A percentile compares a stretch with the other conserved stretches of the same genome.
Evolutionary conservation across 2,888 invertebrate species (phyloP).

Genomic region (Caenorhabditis sp.): DNA sequence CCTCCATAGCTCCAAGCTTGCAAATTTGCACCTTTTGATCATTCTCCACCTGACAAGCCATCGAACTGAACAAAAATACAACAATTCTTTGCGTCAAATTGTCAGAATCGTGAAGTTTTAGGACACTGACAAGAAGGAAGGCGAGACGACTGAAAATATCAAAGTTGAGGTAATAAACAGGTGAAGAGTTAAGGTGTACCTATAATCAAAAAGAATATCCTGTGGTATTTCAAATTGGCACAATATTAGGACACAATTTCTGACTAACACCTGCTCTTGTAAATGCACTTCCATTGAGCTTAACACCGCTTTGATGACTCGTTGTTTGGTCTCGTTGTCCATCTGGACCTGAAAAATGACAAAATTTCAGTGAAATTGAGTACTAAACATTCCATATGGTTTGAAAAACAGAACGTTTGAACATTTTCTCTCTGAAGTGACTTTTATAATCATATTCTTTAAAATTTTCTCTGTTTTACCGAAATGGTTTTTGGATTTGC

Average conservation of each 20-base stretch:
- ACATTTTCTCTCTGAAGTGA: too few relatives aligned
- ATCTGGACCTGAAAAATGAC: slow-evolving; percentile 56
- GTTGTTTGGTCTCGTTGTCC: slow-evolving; percentile 64
- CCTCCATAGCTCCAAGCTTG: slow-evolving; percentile 81
- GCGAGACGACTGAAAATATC: slow-evolving; percentile 57
- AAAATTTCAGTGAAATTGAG: too few relatives aligned
- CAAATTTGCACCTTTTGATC: slow-evolving; percentile 89
- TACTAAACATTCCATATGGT: too few relatives aligned
- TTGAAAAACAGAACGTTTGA: too few relatives aligned
- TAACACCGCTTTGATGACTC: slow-evolving; percentile 62
- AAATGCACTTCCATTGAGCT: slow-evolving; percentile 67
- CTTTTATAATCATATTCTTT: too few relatives aligned
- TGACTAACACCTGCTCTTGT: slow-evolving; percentile 79
- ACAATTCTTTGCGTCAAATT: slow-evolving; percentile 92
- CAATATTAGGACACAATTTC: slow-evolving; percentile 91
- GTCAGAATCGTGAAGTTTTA: slow-evolving; percentile 75
- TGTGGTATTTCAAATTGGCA: slow-evolving; percentile 93
- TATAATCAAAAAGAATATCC: slow-evolving; percentile 78
- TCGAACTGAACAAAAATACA: slow-evolving; percentile 89
- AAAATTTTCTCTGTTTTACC: too few relatives aligned
- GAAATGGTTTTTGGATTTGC: too few relatives aligned
- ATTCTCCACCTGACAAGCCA: slow-evolving; percentile 95
- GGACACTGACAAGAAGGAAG: slow-evolving; percentile 65
- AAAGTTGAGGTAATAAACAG: too few relatives aligned
- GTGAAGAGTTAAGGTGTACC: too few relatives aligned